Conservation (phyloP, 2,113 vertebrate genomes). For the Tragelaphus buxtoni region DNA sequence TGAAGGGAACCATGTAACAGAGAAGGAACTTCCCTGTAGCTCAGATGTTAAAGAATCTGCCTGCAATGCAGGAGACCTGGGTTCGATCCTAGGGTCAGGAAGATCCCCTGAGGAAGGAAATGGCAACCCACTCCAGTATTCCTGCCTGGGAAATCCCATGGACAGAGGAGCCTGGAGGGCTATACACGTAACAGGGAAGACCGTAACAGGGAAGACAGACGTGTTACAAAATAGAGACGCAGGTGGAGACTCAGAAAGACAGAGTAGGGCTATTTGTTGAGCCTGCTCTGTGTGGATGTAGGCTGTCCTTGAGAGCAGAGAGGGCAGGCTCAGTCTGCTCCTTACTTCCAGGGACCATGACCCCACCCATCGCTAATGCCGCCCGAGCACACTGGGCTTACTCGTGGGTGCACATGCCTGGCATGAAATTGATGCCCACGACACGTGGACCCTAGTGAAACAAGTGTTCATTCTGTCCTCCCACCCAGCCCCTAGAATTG, state of each 20-base stretch:
- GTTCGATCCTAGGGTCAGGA: background rate
- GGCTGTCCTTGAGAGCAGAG: background rate
- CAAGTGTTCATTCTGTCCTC: background rate
- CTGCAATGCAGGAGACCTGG: background rate
- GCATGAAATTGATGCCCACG: background rate
- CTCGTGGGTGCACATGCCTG: background rate
- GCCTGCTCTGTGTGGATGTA: background rate
- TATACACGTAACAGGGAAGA: background rate
- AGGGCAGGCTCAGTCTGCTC: background rate
- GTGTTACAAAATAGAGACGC: background rate
- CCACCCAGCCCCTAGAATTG: background rate
- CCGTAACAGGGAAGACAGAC: background rate
- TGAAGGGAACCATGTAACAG: background rate
- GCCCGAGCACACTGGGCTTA: background rate
- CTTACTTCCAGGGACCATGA: background rate
- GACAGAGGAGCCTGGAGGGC: background rate
- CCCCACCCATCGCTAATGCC: accelerated
- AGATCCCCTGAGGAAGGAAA: background rate
- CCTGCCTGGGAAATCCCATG: background rate
- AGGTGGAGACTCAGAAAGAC: background rate
- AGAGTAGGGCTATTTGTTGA: background rate
- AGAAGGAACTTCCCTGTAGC: background rate
- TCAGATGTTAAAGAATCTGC: background rate
- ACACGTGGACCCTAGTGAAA: background rate
- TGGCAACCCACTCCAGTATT: background rate